Base-by-base conservation (phyloP, 2,113 vertebrate species). In the Octodon degus region DNA sequence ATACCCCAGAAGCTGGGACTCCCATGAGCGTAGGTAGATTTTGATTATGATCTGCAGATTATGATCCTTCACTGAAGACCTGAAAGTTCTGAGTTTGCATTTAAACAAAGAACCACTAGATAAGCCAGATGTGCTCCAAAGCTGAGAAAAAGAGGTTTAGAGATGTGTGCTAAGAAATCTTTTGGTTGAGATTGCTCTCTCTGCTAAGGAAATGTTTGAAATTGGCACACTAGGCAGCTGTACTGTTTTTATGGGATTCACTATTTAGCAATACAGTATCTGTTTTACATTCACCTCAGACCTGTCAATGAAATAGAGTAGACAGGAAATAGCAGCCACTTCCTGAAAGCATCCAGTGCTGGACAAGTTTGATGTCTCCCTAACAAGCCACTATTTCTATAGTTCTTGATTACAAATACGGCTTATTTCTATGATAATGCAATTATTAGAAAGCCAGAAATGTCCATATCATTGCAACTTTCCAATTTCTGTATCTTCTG, bases 31-130 rank as follows among this genome's bases (percentile, higher is more conserved):
- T 67, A 58, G 79, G 58, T 88, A 86, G 77, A 86, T 95, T 95
- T 96, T 67, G 70, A 86, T 40, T 82, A 6, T 32, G 62, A 89
- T 74, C 60, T 97, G 62, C 53, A 96, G 93, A 77, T 58, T 47
- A 50, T 43, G 20, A 19, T 74, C 84, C 55, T 77, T 85, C 76
- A 82, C 2, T 92, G 55, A 91, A 72, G 68, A 93, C 13, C 62
- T 55, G 37, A 67, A 94, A 94, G 34, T 89, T 89, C 20, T 80
- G 63, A 89, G 34, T 86, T 37, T 95, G 84, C 53, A 87, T 89
- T 95, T 89, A 94, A 88, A 92, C 74, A 84, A 92, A 96, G 67
- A 97, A 79, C 50, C 58, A 72, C 55, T 60, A 89, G 91, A 89
- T 81, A 94, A 96, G 85, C 37, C 53, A 95, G 93, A 96, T 93